These are phyloP conservation scores for Phenganax marumi DNA, from an alignment of 92 coral and sea anemone genomes.

Conservation along the genomic window DNA sequence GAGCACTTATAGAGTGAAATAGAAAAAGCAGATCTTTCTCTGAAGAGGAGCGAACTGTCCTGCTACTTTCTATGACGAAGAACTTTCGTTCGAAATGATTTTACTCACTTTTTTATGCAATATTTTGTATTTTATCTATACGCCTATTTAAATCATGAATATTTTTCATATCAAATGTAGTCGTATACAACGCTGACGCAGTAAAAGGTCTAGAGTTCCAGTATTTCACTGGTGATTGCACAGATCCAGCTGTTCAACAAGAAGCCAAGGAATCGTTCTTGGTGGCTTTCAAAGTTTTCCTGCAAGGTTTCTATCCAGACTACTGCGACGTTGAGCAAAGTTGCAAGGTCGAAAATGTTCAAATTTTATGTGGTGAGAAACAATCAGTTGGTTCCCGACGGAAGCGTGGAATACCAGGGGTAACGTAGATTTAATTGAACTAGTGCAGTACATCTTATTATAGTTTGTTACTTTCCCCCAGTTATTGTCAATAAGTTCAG, in stretches of 20 bases:
- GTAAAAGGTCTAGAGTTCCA: conserved; percentile 91
- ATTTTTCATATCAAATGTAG: background rate
- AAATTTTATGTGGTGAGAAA: conserved; percentile 66
- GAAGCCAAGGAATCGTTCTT: conserved; percentile 75
- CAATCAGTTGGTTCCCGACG: conserved; percentile 34
- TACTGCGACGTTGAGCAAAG: conserved; percentile 60
- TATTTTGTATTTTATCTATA: background rate
- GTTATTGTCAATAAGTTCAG: too few species aligned
- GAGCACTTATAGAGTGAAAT: too few species aligned
- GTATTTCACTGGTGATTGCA: conserved; percentile 82
- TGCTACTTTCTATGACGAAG: too few species aligned
- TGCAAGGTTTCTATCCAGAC: conserved; percentile 58
- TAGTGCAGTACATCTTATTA: background rate
- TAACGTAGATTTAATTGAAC: background rate
- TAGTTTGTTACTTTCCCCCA: background rate
- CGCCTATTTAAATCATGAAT: too few species aligned
- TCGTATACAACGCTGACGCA: conserved; percentile 53
- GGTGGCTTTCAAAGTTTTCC: conserved; percentile 49
- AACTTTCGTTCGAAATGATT: background rate
- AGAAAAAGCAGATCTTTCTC: too few species aligned
- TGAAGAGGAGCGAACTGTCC: too few species aligned
- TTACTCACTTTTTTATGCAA: background rate
- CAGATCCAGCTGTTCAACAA: conserved; percentile 66
- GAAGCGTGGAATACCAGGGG: conserved; percentile 49
- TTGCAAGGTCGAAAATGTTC: conserved; percentile 70